Evolutionary conservation across 2,888 invertebrate species (phyloP).

Genomic region (Gastracanthus pulcherrimus): DNA sequence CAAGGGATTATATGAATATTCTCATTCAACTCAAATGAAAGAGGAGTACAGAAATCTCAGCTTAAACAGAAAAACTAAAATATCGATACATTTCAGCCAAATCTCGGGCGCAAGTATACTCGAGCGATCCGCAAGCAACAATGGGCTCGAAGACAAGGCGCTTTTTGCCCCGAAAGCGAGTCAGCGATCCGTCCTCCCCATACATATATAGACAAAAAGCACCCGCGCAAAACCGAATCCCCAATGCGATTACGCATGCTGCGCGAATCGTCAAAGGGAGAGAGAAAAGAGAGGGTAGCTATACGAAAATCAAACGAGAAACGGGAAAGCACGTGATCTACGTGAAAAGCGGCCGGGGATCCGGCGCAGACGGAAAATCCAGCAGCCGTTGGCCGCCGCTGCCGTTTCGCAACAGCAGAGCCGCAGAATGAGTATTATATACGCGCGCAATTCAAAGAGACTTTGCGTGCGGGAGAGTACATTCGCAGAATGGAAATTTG

Average conservation of each 20-base stretch:
- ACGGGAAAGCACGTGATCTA: constrained; percentile 28
- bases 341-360: constrained; percentile 6
- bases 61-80: too few relatives aligned
- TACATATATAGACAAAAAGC: neutral
- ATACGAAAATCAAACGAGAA: neutral
- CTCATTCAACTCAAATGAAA: too few relatives aligned
- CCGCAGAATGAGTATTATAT: constrained; percentile 41
- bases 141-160: too few relatives aligned
- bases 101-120: too few relatives aligned
- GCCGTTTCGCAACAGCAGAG: constrained; percentile 41
- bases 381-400: neutral
- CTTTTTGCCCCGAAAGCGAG: too few relatives aligned
- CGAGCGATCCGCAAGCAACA: too few relatives aligned
- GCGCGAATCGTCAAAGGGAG: constrained; percentile 34
- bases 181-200: neutral
- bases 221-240: neutral
- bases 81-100: too few relatives aligned
- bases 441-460: constrained; percentile 3
- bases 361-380: neutral
- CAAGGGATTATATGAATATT: neutral
- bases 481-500: constrained; percentile 30
- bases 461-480: neutral
- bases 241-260: constrained; percentile 44
- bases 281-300: neutral
- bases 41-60: too few relatives aligned